Percentiles rank a stretch among this genome's conserved stretches.
Evolutionary conservation across 35 echinoderm and acorn worm species (phyloP).

Genomic region (Anneissia japonica): DNA sequence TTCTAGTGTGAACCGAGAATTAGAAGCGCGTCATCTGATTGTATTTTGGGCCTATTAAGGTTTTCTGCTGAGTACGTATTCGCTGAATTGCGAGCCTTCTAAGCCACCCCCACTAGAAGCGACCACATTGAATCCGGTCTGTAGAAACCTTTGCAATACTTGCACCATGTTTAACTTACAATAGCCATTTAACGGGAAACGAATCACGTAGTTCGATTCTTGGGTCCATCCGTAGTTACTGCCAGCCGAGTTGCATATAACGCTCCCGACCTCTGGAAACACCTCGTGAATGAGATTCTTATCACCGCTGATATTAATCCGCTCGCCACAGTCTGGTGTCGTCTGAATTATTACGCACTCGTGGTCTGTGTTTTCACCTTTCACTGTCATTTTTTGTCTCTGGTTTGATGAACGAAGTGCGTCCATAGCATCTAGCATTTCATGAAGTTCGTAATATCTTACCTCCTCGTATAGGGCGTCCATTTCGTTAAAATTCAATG

Average conservation of each 20-base stretch:
- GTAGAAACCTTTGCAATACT: slow-evolving; percentile 81
- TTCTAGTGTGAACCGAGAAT: no score
- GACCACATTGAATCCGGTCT: slow-evolving; percentile 73
- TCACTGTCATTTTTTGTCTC: slow-evolving; percentile 27
- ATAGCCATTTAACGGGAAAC: slow-evolving; percentile 88
- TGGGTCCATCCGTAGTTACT: slow-evolving; percentile 80
- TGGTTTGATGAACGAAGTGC: slow-evolving; percentile 1
- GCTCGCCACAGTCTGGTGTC: slow-evolving; percentile 83
- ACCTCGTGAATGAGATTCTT: slow-evolving; percentile 86
- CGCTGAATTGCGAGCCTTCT: slow-evolving; percentile 93
- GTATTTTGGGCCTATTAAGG: neutral
- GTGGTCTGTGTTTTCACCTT: slow-evolving; percentile 48
- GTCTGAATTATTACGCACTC: slow-evolving; percentile 93
- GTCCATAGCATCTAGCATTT: slow-evolving; percentile 78
- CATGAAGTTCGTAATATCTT: slow-evolving; percentile 68
- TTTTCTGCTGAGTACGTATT: slow-evolving; percentile 88
- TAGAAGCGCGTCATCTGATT: no score
- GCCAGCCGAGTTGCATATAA: slow-evolving; percentile 72
- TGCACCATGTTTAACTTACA: slow-evolving; percentile 89
- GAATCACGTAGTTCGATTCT: slow-evolving; percentile 80
- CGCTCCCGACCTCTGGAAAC: slow-evolving; percentile 89
- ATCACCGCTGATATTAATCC: slow-evolving; percentile 85
- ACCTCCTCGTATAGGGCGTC: slow-evolving; percentile 94
- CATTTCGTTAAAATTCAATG: slow-evolving; percentile 67
- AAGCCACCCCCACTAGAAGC: slow-evolving; percentile 87